phyloP scores from a whole-genome alignment of 2,888 invertebrate species.

The Apamea monoglypha region DNA sequence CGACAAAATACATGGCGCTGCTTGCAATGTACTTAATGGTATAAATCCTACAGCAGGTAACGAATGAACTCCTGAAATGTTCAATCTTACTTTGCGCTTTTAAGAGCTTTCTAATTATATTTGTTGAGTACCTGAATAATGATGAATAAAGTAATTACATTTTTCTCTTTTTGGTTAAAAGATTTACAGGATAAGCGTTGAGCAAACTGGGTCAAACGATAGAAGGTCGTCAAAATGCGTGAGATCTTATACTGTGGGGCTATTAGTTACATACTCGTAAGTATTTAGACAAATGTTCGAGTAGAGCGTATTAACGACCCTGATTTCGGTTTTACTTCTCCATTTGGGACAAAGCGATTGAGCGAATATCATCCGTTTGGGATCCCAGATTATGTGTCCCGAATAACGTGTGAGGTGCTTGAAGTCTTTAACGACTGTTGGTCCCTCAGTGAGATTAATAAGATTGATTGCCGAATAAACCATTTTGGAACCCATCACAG shows the following conservation, averaged over 20 bases:
- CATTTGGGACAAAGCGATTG: slow-evolving; percentile 61
- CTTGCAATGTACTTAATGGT: slow-evolving; percentile 21
- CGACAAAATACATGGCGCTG: background rate
- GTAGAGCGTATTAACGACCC: slow-evolving; percentile 54
- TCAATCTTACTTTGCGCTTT: slow-evolving; percentile 49
- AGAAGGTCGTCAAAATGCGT: slow-evolving; percentile 41
- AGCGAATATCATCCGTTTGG: slow-evolving; percentile 61
- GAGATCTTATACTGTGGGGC: slow-evolving; percentile 12
- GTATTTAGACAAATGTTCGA: slow-evolving; percentile 63
- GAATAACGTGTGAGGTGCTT: slow-evolving; percentile 60
- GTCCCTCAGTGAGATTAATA: slow-evolving; percentile 63
- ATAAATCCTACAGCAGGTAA: slow-evolving; percentile 24
- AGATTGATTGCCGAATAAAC: slow-evolving; percentile 67
- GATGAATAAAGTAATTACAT: slow-evolving; percentile 40
- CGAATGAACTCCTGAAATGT: slow-evolving; percentile 29
- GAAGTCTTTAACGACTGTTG: slow-evolving; percentile 63
- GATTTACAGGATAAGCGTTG: slow-evolving; percentile 42
- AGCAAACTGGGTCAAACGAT: slow-evolving; percentile 38
- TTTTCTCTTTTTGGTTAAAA: slow-evolving; percentile 38
- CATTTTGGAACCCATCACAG: slow-evolving; percentile 50
- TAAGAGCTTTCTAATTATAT: slow-evolving; percentile 49
- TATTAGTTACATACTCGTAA: slow-evolving; percentile 42
- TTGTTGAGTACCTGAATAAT: slow-evolving; percentile 28
- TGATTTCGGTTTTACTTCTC: slow-evolving; percentile 61
- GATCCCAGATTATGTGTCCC: slow-evolving; percentile 63